Percentiles rank a stretch among this genome's conserved stretches.
Evolutionary conservation across 2,797 vertebrate genomes (phyloP).

Genomic region (Kryptolebias ocellatus): DNA sequence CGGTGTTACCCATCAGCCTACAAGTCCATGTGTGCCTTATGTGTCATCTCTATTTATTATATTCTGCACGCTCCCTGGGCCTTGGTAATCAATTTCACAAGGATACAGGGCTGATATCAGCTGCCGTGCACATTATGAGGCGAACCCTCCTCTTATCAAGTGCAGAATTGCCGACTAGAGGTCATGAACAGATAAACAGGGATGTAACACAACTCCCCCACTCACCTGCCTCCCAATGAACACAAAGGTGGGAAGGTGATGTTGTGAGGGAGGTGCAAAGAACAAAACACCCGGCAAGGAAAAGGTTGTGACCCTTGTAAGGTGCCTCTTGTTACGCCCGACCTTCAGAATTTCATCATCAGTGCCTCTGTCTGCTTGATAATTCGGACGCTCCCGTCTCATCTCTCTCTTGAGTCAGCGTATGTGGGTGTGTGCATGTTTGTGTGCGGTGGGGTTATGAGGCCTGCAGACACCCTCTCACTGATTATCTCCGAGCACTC

Average conservation of each 20-base stretch:
- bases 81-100: conserved; percentile 93
- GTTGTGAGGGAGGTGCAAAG: conserved; percentile 72
- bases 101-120: conserved; percentile 92
- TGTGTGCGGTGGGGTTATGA: conserved; percentile 69
- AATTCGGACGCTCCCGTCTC: conserved; percentile 92
- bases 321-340: conserved; percentile 97
- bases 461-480: conserved; percentile 89
- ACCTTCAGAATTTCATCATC: conserved; percentile 99
- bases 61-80: conserved; percentile 87
- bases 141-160: conserved; percentile 94
- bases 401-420: conserved; percentile 82
- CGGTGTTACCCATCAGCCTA: conserved; percentile 82
- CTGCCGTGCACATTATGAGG: conserved; percentile 88
- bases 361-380: conserved; percentile 93
- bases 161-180: conserved; percentile 98
- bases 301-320: conserved; percentile 95
- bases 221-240: conserved; percentile 78
- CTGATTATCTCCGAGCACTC: conserved; percentile 98
- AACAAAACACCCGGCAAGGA: conserved; percentile 82
- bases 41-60: conserved; percentile 97
- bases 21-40: conserved; percentile 80
- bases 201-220: conserved; percentile 88
- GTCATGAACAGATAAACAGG: conserved; percentile 99
- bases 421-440: conserved; percentile 60
- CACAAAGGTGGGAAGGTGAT: conserved; percentile 79